These are phyloP conservation scores for Macrotrachela quadricornifera DNA, from an alignment of 1,140 invertebrate genomes.

Conservation along the genomic window DNA sequence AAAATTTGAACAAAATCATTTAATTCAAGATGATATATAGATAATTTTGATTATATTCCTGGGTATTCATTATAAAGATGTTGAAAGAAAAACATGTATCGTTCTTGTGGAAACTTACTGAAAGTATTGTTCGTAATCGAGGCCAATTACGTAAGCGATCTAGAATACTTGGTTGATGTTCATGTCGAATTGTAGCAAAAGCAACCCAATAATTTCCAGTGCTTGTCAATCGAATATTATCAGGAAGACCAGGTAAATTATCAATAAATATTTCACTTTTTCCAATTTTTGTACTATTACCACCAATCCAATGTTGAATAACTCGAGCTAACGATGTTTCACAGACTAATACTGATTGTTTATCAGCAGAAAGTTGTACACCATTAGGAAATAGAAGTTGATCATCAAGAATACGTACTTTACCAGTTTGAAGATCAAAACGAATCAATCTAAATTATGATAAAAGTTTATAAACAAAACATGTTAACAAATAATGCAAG, in stretches of 20 bases:
- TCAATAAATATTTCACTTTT: constrained; percentile 48
- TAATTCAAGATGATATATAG: too few relatives aligned
- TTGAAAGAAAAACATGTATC: constrained; percentile 37
- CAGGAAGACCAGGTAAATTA: constrained; percentile 54
- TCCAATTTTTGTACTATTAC: constrained; percentile 28
- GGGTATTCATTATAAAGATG: constrained; percentile 31
- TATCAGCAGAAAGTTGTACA: constrained; percentile 46
- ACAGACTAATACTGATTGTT: constrained; percentile 47
- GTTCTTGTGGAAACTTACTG: constrained; percentile 20
- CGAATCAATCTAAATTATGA: constrained; percentile 39
- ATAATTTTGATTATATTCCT: too few relatives aligned
- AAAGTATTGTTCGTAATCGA: constrained; percentile 21
- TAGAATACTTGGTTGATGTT: constrained; percentile 15
- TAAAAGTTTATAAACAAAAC: constrained; percentile 14
- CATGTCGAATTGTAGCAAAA: constrained; percentile 30
- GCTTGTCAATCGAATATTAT: constrained; percentile 48
- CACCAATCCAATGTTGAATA: constrained; percentile 24
- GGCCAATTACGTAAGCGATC: constrained; percentile 23
- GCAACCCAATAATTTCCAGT: constrained; percentile 45
- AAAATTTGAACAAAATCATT: constrained; percentile 31
- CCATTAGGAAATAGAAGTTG: constrained; percentile 58
- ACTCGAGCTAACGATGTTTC: constrained; percentile 38
- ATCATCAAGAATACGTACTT: constrained; percentile 43
- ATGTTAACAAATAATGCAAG: neutral
- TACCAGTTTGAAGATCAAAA: constrained; percentile 41